A percentile compares a stretch with the other conserved stretches of the same genome.
Conservation (phyloP, 1,140 invertebrate genomes). For the Lasioglossum albipes region DNA sequence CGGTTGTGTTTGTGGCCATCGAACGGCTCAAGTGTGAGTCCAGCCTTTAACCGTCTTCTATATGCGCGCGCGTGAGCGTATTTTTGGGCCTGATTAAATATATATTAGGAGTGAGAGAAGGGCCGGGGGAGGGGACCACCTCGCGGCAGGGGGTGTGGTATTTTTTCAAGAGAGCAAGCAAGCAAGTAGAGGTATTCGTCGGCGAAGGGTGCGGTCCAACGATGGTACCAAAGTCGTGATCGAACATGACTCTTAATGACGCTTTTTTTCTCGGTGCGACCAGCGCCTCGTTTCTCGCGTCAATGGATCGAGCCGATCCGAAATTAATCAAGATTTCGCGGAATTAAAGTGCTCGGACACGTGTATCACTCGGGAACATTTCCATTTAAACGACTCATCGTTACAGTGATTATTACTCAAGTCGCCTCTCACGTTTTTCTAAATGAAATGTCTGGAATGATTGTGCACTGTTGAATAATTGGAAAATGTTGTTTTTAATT, state of each 20-base stretch:
- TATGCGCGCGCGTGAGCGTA: slow-evolving; percentile 55
- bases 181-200: slow-evolving; percentile 45
- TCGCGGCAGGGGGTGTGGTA: slow-evolving; percentile 76
- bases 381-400: neutral
- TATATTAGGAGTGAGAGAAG: slow-evolving; percentile 73
- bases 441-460: no score
- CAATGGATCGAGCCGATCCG: neutral
- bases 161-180: slow-evolving; percentile 72
- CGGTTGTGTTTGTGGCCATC: slow-evolving; percentile 66
- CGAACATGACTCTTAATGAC: slow-evolving; percentile 32
- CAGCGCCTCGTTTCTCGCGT: slow-evolving; percentile 15
- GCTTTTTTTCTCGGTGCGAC: slow-evolving; percentile 57
- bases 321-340: slow-evolving; percentile 5
- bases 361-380: neutral
- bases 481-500: no score
- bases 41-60: slow-evolving; percentile 56
- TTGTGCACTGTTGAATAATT: no score
- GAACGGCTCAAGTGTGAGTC: slow-evolving; percentile 55
- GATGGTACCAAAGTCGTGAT: slow-evolving; percentile 46
- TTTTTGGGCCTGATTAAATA: slow-evolving; percentile 77
- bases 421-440: no score
- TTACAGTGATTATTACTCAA: neutral
- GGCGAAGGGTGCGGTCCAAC: slow-evolving; percentile 70
- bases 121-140: slow-evolving; percentile 47
- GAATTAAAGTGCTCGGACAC: no score